Conservation (phyloP, 2,888 invertebrate genomes). For the Minunthozetes semirufus region DNA sequence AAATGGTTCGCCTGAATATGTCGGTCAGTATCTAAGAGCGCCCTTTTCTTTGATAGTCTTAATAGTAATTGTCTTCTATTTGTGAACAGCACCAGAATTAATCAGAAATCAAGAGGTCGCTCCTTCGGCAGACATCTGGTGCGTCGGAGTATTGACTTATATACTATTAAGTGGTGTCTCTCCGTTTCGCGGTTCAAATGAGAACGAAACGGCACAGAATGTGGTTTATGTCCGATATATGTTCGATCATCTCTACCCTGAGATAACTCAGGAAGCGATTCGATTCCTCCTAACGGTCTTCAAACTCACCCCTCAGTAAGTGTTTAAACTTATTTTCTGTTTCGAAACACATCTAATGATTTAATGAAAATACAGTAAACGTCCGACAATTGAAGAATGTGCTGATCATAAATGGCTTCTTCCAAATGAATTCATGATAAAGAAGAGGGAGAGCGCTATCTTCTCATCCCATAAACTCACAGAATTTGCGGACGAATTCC, state of each 20-base stretch:
- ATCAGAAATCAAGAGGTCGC: conserved; percentile 77
- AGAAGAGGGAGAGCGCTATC: conserved; percentile 76
- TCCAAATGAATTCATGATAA: conserved; percentile 84
- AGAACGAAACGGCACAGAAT: conserved; percentile 80
- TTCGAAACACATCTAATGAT: conserved; percentile 29
- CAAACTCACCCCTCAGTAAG: conserved; percentile 82
- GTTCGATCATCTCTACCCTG: conserved; percentile 87
- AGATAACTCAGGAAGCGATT: conserved; percentile 84
- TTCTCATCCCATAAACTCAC: conserved; percentile 57
- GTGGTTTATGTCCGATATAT: conserved; percentile 84
- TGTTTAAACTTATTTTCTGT: conserved; percentile 39
- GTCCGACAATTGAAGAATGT: conserved; percentile 88
- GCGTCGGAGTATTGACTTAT: conserved; percentile 83
- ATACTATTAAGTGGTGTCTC: conserved; percentile 84
- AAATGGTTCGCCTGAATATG: conserved; percentile 55
- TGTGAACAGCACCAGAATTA: conserved; percentile 70
- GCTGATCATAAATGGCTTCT: conserved; percentile 93
- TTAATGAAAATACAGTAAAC: conserved; percentile 59
- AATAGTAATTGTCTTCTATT: conserved; percentile 42
- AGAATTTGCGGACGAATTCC: conserved; percentile 42
- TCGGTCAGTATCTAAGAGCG: conserved; percentile 39
- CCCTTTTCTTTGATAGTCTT: not conserved
- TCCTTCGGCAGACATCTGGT: conserved; percentile 92
- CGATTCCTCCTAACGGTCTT: conserved; percentile 91
- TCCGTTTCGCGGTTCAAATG: conserved; percentile 76